phyloP scores from a whole-genome alignment of 2,113 vertebrate genomes.

The Pampusana beccarii region DNA sequence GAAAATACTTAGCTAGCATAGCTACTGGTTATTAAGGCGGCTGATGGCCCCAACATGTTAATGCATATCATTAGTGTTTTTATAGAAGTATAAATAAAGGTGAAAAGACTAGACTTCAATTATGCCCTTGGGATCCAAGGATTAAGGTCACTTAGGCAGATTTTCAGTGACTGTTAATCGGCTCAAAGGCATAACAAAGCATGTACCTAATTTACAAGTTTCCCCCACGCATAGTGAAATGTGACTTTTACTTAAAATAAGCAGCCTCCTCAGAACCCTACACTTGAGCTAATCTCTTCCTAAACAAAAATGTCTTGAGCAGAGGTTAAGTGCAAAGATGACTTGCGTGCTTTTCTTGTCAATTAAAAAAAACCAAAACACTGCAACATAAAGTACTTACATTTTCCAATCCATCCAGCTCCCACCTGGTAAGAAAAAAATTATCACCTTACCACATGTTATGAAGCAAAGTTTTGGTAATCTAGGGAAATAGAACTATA shows the following conservation, averaged over 20 bases:
- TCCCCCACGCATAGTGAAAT: neutral
- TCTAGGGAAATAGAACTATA: neutral
- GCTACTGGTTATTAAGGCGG: neutral
- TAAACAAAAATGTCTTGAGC: neutral
- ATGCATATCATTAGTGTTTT: neutral
- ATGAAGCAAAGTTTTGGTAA: neutral
- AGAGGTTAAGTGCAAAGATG: neutral
- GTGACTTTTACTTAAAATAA: neutral
- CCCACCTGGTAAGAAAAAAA: constrained; percentile 81
- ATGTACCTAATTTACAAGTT: neutral
- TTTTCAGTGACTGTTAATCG: neutral
- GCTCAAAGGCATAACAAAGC: neutral
- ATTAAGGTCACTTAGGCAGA: neutral
- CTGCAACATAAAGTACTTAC: constrained; percentile 78
- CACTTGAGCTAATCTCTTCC: neutral
- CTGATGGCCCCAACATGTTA: neutral
- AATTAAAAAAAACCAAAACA: neutral
- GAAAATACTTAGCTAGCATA: neutral
- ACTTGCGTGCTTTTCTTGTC: neutral
- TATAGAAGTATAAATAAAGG: neutral
- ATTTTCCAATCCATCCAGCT: constrained; percentile 95
- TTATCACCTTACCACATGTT: neutral
- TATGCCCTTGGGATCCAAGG: neutral
- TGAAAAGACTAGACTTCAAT: neutral
- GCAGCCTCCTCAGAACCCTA: neutral